Conservation (phyloP, 2,113 vertebrate species). For the Todiramphus chloris region DNA sequence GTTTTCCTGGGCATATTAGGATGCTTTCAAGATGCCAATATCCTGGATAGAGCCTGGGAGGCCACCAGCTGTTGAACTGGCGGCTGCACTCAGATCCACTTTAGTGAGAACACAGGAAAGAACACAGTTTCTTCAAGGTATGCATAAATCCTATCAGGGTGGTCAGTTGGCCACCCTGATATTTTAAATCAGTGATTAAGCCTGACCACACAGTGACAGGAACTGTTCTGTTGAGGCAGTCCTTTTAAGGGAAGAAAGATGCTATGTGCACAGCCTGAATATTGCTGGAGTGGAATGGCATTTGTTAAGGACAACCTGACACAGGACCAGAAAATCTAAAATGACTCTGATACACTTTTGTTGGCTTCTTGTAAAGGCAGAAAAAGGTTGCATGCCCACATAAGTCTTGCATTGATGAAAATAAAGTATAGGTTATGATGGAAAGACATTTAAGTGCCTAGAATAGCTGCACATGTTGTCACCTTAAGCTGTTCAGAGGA, state of each 20-base stretch:
- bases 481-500: neutral
- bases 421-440: neutral
- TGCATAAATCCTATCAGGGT: neutral
- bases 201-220: neutral
- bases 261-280: neutral
- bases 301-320: neutral
- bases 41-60: neutral
- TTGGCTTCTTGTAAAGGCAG: neutral
- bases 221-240: neutral
- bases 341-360: neutral
- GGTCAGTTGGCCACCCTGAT: neutral
- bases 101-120: neutral
- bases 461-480: neutral
- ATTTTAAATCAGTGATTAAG: neutral
- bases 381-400: neutral
- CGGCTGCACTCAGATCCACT: neutral
- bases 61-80: neutral
- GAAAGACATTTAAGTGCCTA: neutral
- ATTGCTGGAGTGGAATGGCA: neutral
- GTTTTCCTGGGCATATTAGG: neutral
- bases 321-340: neutral
- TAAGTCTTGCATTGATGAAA: neutral
- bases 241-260: neutral
- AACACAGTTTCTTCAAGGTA: neutral
- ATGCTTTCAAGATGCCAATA: neutral